These are phyloP conservation scores for Syngnathus acus DNA, from an alignment of 2,797 vertebrate species.

Conservation along the genomic window DNA sequence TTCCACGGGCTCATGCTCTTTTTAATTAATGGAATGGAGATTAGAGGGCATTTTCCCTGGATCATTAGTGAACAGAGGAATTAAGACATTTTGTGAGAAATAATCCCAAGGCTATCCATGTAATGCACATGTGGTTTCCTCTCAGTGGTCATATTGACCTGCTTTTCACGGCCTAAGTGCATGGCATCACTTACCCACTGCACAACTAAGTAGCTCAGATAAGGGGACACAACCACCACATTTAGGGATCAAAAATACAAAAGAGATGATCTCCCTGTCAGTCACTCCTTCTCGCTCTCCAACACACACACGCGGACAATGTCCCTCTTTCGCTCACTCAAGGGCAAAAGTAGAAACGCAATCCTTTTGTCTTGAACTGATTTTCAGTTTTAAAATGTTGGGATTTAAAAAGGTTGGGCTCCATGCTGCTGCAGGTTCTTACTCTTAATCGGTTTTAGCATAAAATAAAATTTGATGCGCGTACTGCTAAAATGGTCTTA, in stretches of 20 bases:
- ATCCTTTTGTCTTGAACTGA: constrained; percentile 60
- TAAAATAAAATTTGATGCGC: constrained; percentile 14
- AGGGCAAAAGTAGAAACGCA: constrained; percentile 58
- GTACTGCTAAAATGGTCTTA: constrained; percentile 18
- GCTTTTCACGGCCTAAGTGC: constrained; percentile 70
- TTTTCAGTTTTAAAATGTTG: constrained; percentile 50
- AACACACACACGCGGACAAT: constrained; percentile 13
- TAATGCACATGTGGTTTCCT: constrained; percentile 64
- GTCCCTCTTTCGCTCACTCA: constrained; percentile 30
- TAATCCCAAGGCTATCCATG: constrained; percentile 71
- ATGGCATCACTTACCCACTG: constrained; percentile 61
- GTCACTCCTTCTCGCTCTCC: constrained; percentile 7
- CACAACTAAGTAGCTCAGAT: constrained; percentile 63
- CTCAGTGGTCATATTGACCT: constrained; percentile 66
- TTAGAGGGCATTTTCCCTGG: constrained; percentile 73
- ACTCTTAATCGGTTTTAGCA: constrained; percentile 46
- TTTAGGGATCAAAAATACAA: constrained; percentile 71
- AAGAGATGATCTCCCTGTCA: constrained; percentile 54
- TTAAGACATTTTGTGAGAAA: constrained; percentile 76
- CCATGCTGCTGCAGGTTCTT: constrained; percentile 27
- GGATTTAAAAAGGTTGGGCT: constrained; percentile 55
- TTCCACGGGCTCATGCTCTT: constrained; percentile 71
- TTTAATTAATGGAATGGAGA: constrained; percentile 79
- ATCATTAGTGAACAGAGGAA: constrained; percentile 79
- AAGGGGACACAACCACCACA: constrained; percentile 64